These are phyloP conservation scores for Ephydatia muelleri DNA, from an alignment of 37 sponge, comb jelly and placozoan species.

Conservation along the genomic window DNA sequence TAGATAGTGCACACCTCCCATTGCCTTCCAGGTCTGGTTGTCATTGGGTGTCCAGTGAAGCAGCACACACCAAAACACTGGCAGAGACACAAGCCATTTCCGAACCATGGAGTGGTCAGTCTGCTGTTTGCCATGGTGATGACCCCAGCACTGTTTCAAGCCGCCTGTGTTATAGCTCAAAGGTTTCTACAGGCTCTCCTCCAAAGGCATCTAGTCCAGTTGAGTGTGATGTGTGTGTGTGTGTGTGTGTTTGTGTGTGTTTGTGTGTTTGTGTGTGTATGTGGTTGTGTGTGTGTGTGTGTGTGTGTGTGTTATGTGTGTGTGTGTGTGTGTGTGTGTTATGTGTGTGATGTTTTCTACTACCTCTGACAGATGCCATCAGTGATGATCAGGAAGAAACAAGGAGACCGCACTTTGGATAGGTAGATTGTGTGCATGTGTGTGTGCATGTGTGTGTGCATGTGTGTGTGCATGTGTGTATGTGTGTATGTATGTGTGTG, in stretches of 20 bases:
- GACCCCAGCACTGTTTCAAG: too few species aligned
- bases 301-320: slow-evolving; percentile 22
- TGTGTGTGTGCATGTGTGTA: slow-evolving; percentile 51
- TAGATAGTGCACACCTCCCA: neutral
- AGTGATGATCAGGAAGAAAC: neutral
- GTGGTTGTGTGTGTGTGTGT: slow-evolving; percentile 41
- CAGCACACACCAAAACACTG: neutral
- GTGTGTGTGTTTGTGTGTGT: slow-evolving; percentile 28
- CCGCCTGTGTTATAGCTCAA: neutral
- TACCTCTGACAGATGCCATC: neutral
- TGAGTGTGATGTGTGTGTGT: neutral
- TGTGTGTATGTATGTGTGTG: slow-evolving; percentile 52
- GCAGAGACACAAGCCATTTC: neutral
- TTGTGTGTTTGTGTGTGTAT: slow-evolving; percentile 32
- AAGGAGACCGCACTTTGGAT: neutral
- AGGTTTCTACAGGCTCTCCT: neutral
- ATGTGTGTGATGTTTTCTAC: slow-evolving; percentile 12
- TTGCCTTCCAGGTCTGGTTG: neutral
- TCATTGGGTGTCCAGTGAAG: neutral
- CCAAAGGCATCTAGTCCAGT: slow-evolving; percentile 15
- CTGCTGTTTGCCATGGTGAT: too few species aligned
- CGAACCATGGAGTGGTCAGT: neutral
- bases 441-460: slow-evolving; percentile 51
- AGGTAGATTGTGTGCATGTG: slow-evolving; percentile 47
- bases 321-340: slow-evolving; percentile 45